Evolutionary conservation across 30 jellyfish, hydroid and myxozoan genomes (phyloP).

Genomic region (Catostylus mosaicus): DNA sequence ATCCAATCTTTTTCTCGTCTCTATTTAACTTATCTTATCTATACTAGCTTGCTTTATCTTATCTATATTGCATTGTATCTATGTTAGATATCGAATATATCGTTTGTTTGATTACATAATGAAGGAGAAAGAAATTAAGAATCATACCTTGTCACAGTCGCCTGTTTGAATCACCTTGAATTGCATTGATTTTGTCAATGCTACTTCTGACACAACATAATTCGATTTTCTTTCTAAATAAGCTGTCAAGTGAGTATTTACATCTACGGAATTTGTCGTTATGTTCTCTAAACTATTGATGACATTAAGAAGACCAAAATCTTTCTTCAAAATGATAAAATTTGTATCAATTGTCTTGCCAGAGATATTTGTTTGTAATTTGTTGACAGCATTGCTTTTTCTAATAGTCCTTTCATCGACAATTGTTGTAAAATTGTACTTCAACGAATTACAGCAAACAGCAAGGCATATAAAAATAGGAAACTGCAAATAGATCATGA

Average conservation of each 20-base stretch:
- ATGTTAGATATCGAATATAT: too few species aligned
- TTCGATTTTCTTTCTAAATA: not conserved
- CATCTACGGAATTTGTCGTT: not conserved
- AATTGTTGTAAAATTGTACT: slow-evolving; percentile 12
- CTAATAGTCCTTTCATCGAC: not conserved
- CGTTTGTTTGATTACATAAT: too few species aligned
- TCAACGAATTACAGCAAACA: not conserved
- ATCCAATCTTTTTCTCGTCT: too few species aligned
- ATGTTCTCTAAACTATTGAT: not conserved
- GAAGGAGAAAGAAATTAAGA: too few species aligned
- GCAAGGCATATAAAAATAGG: too few species aligned
- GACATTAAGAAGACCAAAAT: slow-evolving; percentile 2
- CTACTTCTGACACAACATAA: not conserved
- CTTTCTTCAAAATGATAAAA: not conserved
- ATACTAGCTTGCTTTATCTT: too few species aligned
- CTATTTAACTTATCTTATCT: too few species aligned
- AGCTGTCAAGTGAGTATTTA: not conserved
- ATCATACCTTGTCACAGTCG: too few species aligned
- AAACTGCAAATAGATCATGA: too few species aligned
- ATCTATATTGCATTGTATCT: too few species aligned
- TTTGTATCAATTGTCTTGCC: not conserved
- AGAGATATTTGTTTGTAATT: not conserved
- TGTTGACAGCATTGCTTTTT: not conserved
- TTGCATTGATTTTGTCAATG: not conserved
- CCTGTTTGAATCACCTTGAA: not conserved